Evolutionary conservation across 2,888 invertebrate species (phyloP).

Genomic region (Timema podura): DNA sequence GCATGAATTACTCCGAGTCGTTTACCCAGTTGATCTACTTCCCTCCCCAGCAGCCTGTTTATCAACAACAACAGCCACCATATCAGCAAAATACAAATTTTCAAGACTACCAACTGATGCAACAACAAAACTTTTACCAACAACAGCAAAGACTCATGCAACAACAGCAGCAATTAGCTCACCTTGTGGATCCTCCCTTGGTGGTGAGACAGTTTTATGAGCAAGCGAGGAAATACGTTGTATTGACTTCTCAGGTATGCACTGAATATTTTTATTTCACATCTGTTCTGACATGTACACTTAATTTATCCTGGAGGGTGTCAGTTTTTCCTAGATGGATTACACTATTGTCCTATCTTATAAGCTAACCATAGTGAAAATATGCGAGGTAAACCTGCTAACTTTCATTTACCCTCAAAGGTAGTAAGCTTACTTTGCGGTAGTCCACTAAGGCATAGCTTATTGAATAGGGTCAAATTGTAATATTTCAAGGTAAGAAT

Average conservation of each 20-base stretch:
- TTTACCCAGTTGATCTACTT: background rate
- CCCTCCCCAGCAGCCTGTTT: background rate
- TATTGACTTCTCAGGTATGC: constrained; percentile 75
- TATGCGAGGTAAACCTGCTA: too few relatives aligned
- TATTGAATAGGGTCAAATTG: too few relatives aligned
- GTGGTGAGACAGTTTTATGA: constrained; percentile 69
- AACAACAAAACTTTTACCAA: background rate
- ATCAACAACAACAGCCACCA: constrained; percentile 27
- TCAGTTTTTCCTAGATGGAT: too few relatives aligned
- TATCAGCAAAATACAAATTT: constrained; percentile 30
- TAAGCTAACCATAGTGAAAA: too few relatives aligned
- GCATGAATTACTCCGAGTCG: constrained; percentile 42
- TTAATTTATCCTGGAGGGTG: too few relatives aligned
- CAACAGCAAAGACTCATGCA: background rate
- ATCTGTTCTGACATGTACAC: too few relatives aligned
- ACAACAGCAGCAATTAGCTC: constrained; percentile 13
- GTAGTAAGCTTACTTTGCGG: too few relatives aligned
- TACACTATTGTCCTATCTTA: too few relatives aligned
- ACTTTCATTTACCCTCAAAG: too few relatives aligned
- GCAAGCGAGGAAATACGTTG: constrained; percentile 70
- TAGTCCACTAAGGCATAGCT: too few relatives aligned
- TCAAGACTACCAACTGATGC: constrained; percentile 8
- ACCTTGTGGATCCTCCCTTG: constrained; percentile 54
- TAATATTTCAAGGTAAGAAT: too few relatives aligned
- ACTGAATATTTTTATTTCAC: background rate